phyloP scores from a whole-genome alignment of 1,140 invertebrate species.

The Portunus trituberculatus region DNA sequence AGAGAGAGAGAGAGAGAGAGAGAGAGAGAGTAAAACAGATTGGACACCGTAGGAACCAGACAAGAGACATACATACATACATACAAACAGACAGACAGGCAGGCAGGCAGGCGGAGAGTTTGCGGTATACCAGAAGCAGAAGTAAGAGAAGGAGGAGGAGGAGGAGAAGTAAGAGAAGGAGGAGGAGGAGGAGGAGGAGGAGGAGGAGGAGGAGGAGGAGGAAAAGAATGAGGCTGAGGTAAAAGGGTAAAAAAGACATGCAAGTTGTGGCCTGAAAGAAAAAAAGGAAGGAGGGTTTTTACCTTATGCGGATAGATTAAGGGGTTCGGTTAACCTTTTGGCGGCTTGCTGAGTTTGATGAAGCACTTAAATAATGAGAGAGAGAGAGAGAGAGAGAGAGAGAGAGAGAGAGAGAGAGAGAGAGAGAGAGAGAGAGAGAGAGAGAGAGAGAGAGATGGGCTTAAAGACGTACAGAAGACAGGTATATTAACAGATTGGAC shows the following conservation, averaged over 20 bases:
- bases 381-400: too few relatives aligned
- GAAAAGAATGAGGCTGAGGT: not conserved
- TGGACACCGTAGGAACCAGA: not conserved
- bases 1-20: slow-evolving; percentile 49
- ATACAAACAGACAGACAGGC: too few relatives aligned
- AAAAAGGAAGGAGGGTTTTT: not conserved
- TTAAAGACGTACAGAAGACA: too few relatives aligned
- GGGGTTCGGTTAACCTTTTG: not conserved
- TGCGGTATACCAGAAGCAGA: too few relatives aligned
- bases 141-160: too few relatives aligned
- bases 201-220: not conserved
- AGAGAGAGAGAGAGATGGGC: slow-evolving; percentile 42
- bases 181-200: not conserved
- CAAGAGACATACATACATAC: too few relatives aligned
- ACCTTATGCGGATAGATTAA: not conserved
- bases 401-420: slow-evolving; percentile 27
- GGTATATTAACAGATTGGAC: too few relatives aligned
- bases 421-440: slow-evolving; percentile 41
- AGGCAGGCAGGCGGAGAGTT: too few relatives aligned
- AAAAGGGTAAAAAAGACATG: not conserved
- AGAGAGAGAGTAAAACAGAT: not conserved
- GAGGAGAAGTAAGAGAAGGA: not conserved
- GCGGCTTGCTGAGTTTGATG: too few relatives aligned
- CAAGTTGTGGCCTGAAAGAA: not conserved
- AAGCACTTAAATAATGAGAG: too few relatives aligned